Base-by-base conservation (phyloP, 2,113 vertebrate genomes). In the Casuarius casuarius region DNA sequence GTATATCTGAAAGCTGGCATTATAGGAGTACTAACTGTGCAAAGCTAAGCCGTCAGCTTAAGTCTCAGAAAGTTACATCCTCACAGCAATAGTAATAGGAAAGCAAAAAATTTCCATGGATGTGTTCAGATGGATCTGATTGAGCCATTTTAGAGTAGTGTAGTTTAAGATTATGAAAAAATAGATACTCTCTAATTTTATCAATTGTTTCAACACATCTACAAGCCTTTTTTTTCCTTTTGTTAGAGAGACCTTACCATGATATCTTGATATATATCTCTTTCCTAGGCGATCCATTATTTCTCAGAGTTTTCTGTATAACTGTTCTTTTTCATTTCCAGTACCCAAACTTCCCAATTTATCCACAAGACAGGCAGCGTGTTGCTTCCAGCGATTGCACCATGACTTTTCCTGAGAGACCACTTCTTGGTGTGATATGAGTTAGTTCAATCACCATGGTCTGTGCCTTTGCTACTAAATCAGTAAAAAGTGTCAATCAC, bases 301-400 rank as follows among this genome's bases (percentile, higher is more conserved):
- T 63, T 87, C 56, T 42, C 26, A 59, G 31, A 84, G 25, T 92
- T 97, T 96, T 90, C 89, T 95, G 79, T 93, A 42, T 79, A 95
- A 58, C 25, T 92, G 21, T 76, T 95, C 59, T 59, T 97, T 91
- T 96, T 95, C 52, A 87, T 73, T 79, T 44, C 38, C 35, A 94
- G 38, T 92, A 91, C 49, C 70, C 33, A 80, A 94, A 95, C 28
- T 83, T 82, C 54, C 84, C 63, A 86, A 54, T 89, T 96, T 92
- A 85, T 96, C 74, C 75, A n/a, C 38, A 92, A 89, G 80, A 91
- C 29, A 91, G 62, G 20, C 46, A 91, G 26, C 51, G 51, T 58
- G 73, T 25, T 92, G n/a, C 48, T 89, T 83, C 63, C 58, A 92
- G 76, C 29, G 49, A 73, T 31, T 63, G 56, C 15, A 65, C 72